Evolutionary conservation across 2,888 invertebrate species (phyloP), one percentile per base, ranked within the genome.

Genomic region (Philaethria dido): DNA sequence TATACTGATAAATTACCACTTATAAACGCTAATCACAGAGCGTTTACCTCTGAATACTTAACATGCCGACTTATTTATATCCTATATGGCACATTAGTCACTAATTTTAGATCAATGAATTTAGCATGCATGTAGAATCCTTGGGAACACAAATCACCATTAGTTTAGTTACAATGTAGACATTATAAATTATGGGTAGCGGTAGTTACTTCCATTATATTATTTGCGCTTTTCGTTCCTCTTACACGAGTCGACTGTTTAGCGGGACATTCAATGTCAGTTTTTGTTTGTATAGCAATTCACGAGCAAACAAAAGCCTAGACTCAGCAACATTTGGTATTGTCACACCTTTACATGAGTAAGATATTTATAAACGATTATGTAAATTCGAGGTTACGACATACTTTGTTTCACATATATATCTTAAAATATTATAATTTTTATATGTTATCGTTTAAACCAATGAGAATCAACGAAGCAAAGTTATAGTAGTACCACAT

Each of bases 51-150:
- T 72, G 74, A 78, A 80, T 81, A 81, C 73, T 76, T 79, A 73
- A 77, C 80, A 81, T 81, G 79, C 78, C 76, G 75, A 75, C 80
- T 81, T 85, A 86, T 86, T 85, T 84, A 83, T 84, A 82, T 77
- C 79, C 76, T 78, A 77, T 76, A 82, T 80, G 77, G 79, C 77
- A 83, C 81, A 83, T 83, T 79, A 85, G 80, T 75, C 76, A 84
- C 83, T 87, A 85, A 86, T 85, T 85, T 84, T 84, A 87, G 85
- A 78, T 72, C 79, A 82, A 84, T 84, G 82, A 84, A 84, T 77
- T 85, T 80, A 86, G 89, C 89, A 89, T 89, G 89, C 86, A 82
- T 79, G 81, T 87, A 88, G 78, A 77, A 80, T 80, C 77, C 77
- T 79, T 84, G 84, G 83, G 81, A 82, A 81, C 78, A 82, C 81